Conservation (phyloP, 1,140 invertebrate species). For the Drosophila takahashii region DNA sequence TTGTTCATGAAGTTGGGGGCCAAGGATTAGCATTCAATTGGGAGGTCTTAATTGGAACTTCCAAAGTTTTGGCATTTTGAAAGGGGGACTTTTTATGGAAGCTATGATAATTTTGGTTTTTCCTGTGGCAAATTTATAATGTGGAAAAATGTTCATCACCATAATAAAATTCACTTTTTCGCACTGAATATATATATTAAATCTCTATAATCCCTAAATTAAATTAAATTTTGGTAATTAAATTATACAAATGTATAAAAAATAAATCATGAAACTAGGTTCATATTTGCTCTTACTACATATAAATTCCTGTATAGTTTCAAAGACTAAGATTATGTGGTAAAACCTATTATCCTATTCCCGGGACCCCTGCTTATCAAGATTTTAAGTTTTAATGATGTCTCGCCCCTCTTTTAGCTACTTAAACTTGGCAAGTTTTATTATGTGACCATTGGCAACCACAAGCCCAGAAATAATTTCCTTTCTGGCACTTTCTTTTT, state of each 20-base stretch:
- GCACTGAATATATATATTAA: too few species aligned
- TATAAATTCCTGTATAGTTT: too few species aligned
- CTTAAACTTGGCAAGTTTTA: conserved; percentile 14
- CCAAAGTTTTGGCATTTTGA: not conserved
- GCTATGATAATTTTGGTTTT: not conserved
- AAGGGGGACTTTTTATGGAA: not conserved
- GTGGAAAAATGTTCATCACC: not conserved
- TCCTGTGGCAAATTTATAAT: not conserved
- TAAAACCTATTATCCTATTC: not conserved
- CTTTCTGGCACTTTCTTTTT: conserved; percentile 15
- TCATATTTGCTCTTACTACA: too few species aligned
- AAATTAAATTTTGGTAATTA: too few species aligned
- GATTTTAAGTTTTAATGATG: not conserved
- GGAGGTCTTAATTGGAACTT: not conserved
- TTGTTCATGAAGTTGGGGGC: not conserved
- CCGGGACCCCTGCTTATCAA: conserved; percentile 4
- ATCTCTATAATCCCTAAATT: too few species aligned
- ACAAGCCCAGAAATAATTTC: conserved; percentile 41
- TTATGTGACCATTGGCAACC: conserved; percentile 13
- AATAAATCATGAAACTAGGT: too few species aligned
- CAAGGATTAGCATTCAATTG: not conserved
- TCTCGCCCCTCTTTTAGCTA: not conserved
- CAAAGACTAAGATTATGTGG: not conserved
- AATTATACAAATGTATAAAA: too few species aligned
- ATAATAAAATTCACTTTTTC: not conserved